These are phyloP conservation scores for Gari tellinella DNA, from an alignment of 2,888 invertebrate species.

Conservation along the genomic window DNA sequence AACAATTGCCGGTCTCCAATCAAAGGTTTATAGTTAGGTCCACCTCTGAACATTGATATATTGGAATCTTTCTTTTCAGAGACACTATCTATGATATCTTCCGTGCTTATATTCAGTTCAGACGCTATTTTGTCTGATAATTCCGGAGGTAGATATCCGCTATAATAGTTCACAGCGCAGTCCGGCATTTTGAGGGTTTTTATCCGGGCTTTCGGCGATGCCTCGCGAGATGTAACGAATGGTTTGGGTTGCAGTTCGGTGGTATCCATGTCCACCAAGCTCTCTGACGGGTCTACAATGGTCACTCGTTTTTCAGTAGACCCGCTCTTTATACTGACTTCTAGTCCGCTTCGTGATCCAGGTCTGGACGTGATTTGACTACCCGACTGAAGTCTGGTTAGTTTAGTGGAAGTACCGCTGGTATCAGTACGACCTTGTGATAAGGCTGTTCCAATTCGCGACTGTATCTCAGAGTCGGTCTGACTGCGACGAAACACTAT, in stretches of 20 bases:
- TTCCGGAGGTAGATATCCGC: conserved; percentile 52
- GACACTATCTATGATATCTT: neutral
- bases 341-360: neutral
- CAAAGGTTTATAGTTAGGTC: conserved; percentile 42
- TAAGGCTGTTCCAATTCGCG: neutral
- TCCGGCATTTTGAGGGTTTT: conserved; percentile 26
- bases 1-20: conserved; percentile 45
- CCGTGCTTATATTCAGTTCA: conserved; percentile 8
- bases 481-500: conserved; percentile 17
- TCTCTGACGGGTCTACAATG: conserved; percentile 26
- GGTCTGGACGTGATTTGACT: neutral
- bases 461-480: conserved; percentile 12
- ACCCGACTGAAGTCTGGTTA: neutral
- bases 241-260: neutral
- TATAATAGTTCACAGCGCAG: conserved; percentile 40
- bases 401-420: conserved; percentile 5
- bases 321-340: conserved; percentile 15
- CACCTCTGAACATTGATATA: conserved; percentile 1
- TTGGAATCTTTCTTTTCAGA: neutral
- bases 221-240: neutral
- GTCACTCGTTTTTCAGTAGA: conserved; percentile 36
- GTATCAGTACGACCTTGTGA: conserved; percentile 12
- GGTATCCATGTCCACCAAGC: neutral
- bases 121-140: conserved; percentile 39
- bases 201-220: conserved; percentile 4